These are phyloP conservation scores for Scomber japonicus DNA, from an alignment of 2,113 vertebrate species.

Conservation along the genomic window DNA sequence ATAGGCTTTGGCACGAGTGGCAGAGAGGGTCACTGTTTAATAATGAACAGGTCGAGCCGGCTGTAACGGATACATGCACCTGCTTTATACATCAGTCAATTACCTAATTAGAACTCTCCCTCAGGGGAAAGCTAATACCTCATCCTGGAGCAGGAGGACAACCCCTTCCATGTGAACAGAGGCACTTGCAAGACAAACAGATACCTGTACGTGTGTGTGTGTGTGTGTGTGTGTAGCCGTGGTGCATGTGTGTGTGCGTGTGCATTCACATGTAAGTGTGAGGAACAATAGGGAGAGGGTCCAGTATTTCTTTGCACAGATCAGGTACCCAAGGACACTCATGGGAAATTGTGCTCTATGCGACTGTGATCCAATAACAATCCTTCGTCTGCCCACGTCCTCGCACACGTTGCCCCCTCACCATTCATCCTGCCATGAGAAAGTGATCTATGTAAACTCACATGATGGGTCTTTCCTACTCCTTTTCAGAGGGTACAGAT, in stretches of 20 bases:
- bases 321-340: conserved; percentile 80
- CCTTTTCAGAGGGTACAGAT: conserved; percentile 43
- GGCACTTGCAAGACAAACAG: conserved; percentile 70
- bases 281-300: conserved; percentile 65
- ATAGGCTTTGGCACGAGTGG: conserved; percentile 78
- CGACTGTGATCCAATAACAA: conserved; percentile 62
- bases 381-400: conserved; percentile 56
- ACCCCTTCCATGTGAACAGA: conserved; percentile 81
- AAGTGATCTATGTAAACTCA: conserved; percentile 51
- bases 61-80: conserved; percentile 88
- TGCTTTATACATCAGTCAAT: conserved; percentile 88
- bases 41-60: conserved; percentile 86
- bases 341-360: conserved; percentile 77
- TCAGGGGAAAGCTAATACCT: conserved; percentile 86
- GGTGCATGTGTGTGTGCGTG: conserved; percentile 37
- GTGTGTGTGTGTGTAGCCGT: conserved; percentile 36
- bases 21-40: conserved; percentile 86
- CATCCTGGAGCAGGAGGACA: conserved; percentile 69
- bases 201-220: conserved; percentile 71
- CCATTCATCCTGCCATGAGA: conserved; percentile 65
- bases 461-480: conserved; percentile 40
- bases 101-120: conserved; percentile 88
- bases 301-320: conserved; percentile 71
- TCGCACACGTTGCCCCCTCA: conserved; percentile 47
- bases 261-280: conserved; percentile 46